Base-by-base conservation (phyloP, 2,797 vertebrate species). In the Graptemys geographica region DNA sequence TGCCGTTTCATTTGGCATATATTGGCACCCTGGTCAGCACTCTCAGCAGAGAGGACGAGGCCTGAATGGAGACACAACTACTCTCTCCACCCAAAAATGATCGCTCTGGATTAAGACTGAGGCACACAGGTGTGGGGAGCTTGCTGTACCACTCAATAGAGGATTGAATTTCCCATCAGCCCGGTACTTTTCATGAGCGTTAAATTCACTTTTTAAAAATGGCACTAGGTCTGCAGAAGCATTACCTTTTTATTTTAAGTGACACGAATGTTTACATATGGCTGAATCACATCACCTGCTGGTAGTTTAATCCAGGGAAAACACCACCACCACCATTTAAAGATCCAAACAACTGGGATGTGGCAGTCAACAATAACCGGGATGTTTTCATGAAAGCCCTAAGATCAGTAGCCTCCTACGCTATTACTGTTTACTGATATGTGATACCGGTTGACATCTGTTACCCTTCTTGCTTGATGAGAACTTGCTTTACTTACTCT, bases 381-480 rank as follows among this genome's bases (percentile, higher is more conserved):
- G 62, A 90, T 94, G 92, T 97, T 96, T 90, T 94, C 96, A 94
- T 95, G 92, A 96, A 89, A 96, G 97, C 90, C 84, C 96, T 97
- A 95, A 96, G 96, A 96, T 95, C 97, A 97, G 95, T 92, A 90
- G 96, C 97, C 93, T 97, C 97, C 89, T 97, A 95, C 76, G 88
- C 96, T 93, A 89, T 97, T 94, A 97, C 97, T 98, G 98, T 98
- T 98, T 98, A 98, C 97, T 95, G 98, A 98, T 92, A 98, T 94
- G 83, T 95, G 98, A 98, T 97, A 96, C 88, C 84, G 90, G 69
- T 93, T 96, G 97, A 98, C 98, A 98, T 98, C 98, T 98, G 98
- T 97, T 98, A 96, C 97, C 97, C 96, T 98, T 98, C 97, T 98
- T 92, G 88, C 95, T 74, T 94, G 96, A 97, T 96, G 96, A 93